These are phyloP conservation scores for Hassar affinis DNA, from an alignment of 2,113 vertebrate genomes.

Conservation along the genomic window DNA sequence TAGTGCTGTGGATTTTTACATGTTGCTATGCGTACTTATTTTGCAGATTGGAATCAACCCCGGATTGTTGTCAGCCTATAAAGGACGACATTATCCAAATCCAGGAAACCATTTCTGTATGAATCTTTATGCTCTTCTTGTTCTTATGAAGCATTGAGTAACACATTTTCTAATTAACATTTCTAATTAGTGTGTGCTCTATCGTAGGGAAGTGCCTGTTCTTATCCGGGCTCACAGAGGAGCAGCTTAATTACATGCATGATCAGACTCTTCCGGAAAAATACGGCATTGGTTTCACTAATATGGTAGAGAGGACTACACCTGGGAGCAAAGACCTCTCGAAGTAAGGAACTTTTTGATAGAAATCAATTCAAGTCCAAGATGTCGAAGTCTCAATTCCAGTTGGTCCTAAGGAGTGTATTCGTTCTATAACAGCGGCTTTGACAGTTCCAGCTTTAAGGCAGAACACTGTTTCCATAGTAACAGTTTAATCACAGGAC, in stretches of 20 bases:
- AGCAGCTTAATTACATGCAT: constrained; percentile 89
- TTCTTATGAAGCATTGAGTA: constrained; percentile 10
- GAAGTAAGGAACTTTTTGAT: constrained; percentile 69
- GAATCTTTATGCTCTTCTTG: constrained; percentile 57
- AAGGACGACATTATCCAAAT: constrained; percentile 97
- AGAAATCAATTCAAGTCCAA: background rate
- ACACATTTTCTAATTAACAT: background rate
- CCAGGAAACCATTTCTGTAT: constrained; percentile 99
- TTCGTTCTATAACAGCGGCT: background rate
- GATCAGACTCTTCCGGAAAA: constrained; percentile 88
- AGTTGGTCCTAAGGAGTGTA: background rate
- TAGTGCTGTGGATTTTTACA: background rate
- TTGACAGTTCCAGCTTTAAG: background rate
- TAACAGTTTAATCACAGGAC: background rate
- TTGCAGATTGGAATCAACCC: constrained; percentile 97
- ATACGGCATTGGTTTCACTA: constrained; percentile 95
- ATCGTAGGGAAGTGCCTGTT: constrained; percentile 94
- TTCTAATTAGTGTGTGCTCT: constrained; percentile 5
- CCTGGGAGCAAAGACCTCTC: constrained; percentile 97
- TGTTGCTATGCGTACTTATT: constrained; percentile 35
- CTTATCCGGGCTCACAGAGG: constrained; percentile 87
- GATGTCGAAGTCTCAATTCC: background rate
- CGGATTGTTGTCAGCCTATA: constrained; percentile 94
- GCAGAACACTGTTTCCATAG: background rate
- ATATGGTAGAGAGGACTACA: constrained; percentile 98